These are phyloP conservation scores for Lacanobia oleracea DNA, from an alignment of 2,888 invertebrate genomes.

Conservation along the genomic window DNA sequence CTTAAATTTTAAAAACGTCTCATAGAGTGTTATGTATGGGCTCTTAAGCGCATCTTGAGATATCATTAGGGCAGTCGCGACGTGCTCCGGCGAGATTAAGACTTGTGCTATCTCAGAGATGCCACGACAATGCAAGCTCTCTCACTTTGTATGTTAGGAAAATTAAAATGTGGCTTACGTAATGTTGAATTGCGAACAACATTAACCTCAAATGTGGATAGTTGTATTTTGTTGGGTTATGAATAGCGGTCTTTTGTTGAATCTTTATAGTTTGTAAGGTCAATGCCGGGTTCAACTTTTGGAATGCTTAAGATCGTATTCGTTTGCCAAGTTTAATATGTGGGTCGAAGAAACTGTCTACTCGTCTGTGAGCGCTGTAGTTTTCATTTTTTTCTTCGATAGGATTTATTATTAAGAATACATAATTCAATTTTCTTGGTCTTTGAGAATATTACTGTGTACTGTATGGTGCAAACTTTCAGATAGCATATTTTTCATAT, in stretches of 20 bases:
- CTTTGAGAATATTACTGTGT: neutral
- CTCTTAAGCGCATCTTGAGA: slow-evolving; percentile 88
- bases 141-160: slow-evolving; percentile 71
- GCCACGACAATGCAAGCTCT: slow-evolving; percentile 77
- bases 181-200: slow-evolving; percentile 62
- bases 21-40: slow-evolving; percentile 89
- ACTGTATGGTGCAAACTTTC: neutral
- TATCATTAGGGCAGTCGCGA: slow-evolving; percentile 88
- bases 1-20: slow-evolving; percentile 90
- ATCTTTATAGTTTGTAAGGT: neutral
- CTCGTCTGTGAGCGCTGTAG: too few relatives aligned
- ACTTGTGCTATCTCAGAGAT: slow-evolving; percentile 79
- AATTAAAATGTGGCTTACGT: slow-evolving; percentile 76
- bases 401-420: neutral
- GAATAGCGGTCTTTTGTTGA: neutral
- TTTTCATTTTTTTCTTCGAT: neutral
- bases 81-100: slow-evolving; percentile 86
- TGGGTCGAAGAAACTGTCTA: neutral
- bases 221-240: slow-evolving; percentile 24
- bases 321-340: neutral
- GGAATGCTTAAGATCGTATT: neutral
- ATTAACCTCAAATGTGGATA: slow-evolving; percentile 52
- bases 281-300: neutral
- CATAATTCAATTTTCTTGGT: neutral
- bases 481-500: neutral